Evolutionary conservation across 1,140 invertebrate genomes (phyloP), one percentile per base, ranked within the genome.

Genomic region (Drosophila sp.): DNA sequence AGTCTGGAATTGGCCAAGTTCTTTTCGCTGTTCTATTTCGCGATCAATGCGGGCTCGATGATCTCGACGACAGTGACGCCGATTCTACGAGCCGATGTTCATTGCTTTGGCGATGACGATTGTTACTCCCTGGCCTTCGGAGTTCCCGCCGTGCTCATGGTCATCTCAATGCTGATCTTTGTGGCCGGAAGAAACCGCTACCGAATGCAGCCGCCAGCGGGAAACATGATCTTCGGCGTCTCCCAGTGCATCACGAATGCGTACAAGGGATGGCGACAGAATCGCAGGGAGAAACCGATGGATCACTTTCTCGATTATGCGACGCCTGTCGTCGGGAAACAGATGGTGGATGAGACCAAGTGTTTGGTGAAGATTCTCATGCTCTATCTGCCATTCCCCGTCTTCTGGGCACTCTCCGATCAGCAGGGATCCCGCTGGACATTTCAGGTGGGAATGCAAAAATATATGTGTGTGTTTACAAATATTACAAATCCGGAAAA

Each of bases 111-210:
- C 0, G 93, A 95, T 1, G 94, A 95, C 5, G 94, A 94, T 45
- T 99, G 98, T 87, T 99, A 96, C 90, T 95, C 97, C 0, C 89
- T 99, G 57, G 97, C 98, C 0, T 99, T 99, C 92, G 96, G 97
- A 2, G 94, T 99, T 4, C 98, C 98, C 0, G 96, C 97, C 7
- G 74, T 96, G 51, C 93, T 98, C 0, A 98, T 98, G 97, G 87
- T 97, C 8, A 56, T 96, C 16, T 96, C 97, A 1, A 94, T 97
- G 97, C 95, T 96, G 41, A 94, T 98, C 67, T 99, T 99, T 90
- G 91, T 96, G 18, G 71, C 93, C 70, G 98, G 98, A 14, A 96
- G 94, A 89, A 93, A 92, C 1, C 63, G 95, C 64, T 99, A 99
- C 90, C 94, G 93, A 45, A 95, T 96, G 7, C 95, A 95, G 76